phyloP scores from a whole-genome alignment of 64 coral and sea anemone species.

The Montipora capricornis region DNA sequence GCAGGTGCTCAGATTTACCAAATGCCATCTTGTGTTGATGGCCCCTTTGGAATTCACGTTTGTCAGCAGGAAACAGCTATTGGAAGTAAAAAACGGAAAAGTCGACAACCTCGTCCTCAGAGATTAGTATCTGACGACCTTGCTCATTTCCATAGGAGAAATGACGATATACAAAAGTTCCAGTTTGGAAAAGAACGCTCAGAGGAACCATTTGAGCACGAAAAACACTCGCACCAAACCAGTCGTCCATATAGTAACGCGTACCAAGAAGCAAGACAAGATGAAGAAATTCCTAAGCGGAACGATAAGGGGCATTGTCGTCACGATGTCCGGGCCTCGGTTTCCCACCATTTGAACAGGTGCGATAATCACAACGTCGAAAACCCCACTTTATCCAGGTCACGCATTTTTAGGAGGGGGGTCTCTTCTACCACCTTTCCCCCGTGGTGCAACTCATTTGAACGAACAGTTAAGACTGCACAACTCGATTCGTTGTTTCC shows the following conservation, averaged over 20 bases:
- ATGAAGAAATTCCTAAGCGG: background rate
- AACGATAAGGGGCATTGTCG: too few species aligned
- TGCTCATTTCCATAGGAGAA: background rate
- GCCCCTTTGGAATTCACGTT: background rate
- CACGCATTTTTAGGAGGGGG: background rate
- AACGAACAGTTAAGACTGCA: background rate
- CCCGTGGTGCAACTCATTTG: background rate
- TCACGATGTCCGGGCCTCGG: background rate
- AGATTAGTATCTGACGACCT: background rate
- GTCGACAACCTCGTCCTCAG: constrained; percentile 29
- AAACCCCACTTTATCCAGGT: background rate
- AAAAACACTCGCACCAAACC: background rate
- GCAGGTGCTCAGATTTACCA: background rate
- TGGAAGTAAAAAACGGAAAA: constrained; percentile 45
- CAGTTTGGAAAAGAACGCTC: background rate
- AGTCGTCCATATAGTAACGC: too few species aligned
- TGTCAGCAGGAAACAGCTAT: background rate
- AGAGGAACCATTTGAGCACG: background rate
- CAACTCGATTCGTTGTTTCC: background rate
- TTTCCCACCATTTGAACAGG: background rate
- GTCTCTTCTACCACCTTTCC: background rate
- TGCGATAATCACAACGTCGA: background rate
- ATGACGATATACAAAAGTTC: background rate
- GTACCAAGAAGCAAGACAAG: background rate
- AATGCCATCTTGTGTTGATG: background rate